phyloP scores from a whole-genome alignment of 2,113 vertebrate genomes.

The Thinocorus orbignyianus region DNA sequence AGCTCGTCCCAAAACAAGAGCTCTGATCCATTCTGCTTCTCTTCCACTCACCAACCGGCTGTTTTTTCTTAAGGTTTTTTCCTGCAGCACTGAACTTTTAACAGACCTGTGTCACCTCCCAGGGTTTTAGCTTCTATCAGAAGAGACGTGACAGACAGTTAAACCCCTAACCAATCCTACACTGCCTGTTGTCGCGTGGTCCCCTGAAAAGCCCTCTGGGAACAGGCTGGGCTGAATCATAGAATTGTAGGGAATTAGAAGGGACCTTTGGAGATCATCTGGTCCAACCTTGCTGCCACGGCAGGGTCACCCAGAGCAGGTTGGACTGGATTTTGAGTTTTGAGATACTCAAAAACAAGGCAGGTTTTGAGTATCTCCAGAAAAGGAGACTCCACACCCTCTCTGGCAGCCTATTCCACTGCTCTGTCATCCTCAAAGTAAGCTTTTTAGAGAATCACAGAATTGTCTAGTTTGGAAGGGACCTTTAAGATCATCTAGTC shows the following conservation, averaged over 20 bases:
- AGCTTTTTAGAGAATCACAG: background rate
- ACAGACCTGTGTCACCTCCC: no score
- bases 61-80: background rate
- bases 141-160: background rate
- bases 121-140: background rate
- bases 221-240: background rate
- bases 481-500: no score
- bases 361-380: background rate
- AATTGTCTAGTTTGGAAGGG: no score
- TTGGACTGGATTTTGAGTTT: background rate
- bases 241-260: background rate
- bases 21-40: background rate
- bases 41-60: background rate
- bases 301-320: background rate
- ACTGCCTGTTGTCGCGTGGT: rapidly evolving
- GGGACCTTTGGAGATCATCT: background rate
- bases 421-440: background rate
- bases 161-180: background rate
- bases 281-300: background rate
- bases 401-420: background rate
- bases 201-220: background rate
- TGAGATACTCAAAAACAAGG: background rate
- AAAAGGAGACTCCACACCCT: background rate
- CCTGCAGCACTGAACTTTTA: background rate
- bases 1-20: background rate